Evolutionary conservation across 2,113 vertebrate genomes (phyloP).

Genomic region (Dolichotis patagonum): DNA sequence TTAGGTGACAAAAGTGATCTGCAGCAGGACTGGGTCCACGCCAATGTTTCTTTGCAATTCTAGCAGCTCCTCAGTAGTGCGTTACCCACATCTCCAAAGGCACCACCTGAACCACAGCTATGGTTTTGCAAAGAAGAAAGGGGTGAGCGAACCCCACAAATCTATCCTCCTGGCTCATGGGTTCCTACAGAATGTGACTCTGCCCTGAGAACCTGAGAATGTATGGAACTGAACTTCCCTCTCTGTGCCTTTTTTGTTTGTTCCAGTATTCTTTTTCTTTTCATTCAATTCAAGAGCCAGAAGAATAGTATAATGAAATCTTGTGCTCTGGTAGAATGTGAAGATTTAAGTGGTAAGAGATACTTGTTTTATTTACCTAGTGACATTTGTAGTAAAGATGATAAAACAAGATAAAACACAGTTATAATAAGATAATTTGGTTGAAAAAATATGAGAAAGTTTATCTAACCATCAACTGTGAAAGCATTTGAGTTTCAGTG

Average conservation of each 20-base stretch:
- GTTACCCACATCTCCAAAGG: background rate
- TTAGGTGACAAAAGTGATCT: background rate
- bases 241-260: background rate
- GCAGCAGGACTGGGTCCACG: background rate
- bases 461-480: slow-evolving; percentile 75
- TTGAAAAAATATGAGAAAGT: slow-evolving; percentile 62
- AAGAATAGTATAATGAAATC: slow-evolving; percentile 32
- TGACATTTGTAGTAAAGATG: slow-evolving; percentile 70
- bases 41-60: background rate
- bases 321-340: slow-evolving; percentile 20
- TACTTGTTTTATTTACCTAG: slow-evolving; percentile 49
- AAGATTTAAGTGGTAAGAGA: background rate
- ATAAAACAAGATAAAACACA: slow-evolving; percentile 70
- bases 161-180: background rate
- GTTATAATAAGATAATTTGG: slow-evolving; percentile 68
- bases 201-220: background rate
- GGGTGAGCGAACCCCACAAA: too few relatives aligned
- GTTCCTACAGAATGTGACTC: background rate
- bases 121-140: background rate
- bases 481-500: slow-evolving; percentile 57
- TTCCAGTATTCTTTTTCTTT: background rate
- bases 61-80: background rate
- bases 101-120: background rate
- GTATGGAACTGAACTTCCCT: background rate
- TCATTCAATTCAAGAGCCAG: background rate